Evolutionary conservation across 1,140 invertebrate species (phyloP), one percentile per base, ranked within the genome.

Genomic region (Pteromalus puparum): DNA sequence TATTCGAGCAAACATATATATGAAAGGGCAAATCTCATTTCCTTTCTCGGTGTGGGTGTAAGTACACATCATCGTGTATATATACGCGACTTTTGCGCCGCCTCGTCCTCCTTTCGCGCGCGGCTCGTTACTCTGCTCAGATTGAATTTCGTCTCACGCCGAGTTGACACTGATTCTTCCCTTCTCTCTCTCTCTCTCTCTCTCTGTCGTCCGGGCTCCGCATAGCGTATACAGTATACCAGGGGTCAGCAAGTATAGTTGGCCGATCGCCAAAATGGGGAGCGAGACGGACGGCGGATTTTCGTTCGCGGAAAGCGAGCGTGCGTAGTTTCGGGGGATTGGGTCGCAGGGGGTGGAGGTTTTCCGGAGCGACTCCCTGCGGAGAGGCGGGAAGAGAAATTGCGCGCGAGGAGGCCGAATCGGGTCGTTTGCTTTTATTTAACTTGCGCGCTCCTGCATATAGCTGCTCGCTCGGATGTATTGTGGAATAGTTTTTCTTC

Each of bases 351-450:
- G 78, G 80, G 53, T 83, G 73, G 48, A 78, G 38, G 34, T 67
- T 78, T 75, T 48, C 24, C 73, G 18, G 38, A 65, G 67, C 30
- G 4, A 18, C 70, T 42, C 42, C 53, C 34, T 73, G n/a, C 65
- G 30, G 28, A 70, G 34, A 65, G 65, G 46, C 21, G 79, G 21
- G 53, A 61, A 74, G 24, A 83, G 74, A 67, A 72, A 53, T 61
- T 61, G 75, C 46, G 30, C 73, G 30, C 73, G 65, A 65, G 53
- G 21, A 83, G 68, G 76, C 76, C 70, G 72, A 84, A 86, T 88
- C 88, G 88, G 85, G 86, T 87, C 86, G 86, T 88, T 89, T 88
- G 87, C 87, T 88, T 89, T 90, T 87, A 90, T 91, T 92, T 89
- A 88, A 88, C 87, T 85, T 87, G 83, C 86, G 21, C 53, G 18